These are phyloP conservation scores for Spialia ferax DNA, from an alignment of 2,888 invertebrate species.

Conservation along the genomic window DNA sequence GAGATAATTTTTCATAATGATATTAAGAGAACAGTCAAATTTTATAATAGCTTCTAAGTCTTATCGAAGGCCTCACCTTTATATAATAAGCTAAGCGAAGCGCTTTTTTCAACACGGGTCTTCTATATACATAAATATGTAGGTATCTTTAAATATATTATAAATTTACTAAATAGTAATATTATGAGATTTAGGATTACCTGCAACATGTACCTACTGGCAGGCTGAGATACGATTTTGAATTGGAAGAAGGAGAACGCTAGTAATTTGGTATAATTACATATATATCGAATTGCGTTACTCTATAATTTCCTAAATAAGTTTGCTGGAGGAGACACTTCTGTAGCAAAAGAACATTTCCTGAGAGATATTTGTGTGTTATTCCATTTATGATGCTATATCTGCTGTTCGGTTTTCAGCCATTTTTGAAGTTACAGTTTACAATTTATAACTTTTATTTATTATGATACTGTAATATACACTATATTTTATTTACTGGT, in stretches of 20 bases:
- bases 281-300: neutral
- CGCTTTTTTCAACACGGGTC: neutral
- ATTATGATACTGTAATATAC: neutral
- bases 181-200: neutral
- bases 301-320: neutral
- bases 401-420: too few species aligned
- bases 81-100: neutral
- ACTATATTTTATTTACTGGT: neutral
- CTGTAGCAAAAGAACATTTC: neutral
- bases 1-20: neutral
- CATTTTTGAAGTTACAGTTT: neutral
- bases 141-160: neutral
- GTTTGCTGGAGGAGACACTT: neutral
- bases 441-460: neutral
- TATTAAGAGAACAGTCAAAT: conserved; percentile 1
- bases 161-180: neutral
- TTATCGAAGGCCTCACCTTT: conserved; percentile 7
- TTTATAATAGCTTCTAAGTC: neutral
- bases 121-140: neutral
- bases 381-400: neutral
- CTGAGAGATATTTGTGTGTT: too few species aligned
- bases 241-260: neutral
- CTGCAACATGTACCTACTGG: too few species aligned
- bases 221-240: neutral
- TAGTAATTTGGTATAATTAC: neutral